Percentiles rank a stretch among this genome's conserved stretches.
phyloP scores from a whole-genome alignment of 1,140 invertebrate species.

The Caenorhabditis inopinata region DNA sequence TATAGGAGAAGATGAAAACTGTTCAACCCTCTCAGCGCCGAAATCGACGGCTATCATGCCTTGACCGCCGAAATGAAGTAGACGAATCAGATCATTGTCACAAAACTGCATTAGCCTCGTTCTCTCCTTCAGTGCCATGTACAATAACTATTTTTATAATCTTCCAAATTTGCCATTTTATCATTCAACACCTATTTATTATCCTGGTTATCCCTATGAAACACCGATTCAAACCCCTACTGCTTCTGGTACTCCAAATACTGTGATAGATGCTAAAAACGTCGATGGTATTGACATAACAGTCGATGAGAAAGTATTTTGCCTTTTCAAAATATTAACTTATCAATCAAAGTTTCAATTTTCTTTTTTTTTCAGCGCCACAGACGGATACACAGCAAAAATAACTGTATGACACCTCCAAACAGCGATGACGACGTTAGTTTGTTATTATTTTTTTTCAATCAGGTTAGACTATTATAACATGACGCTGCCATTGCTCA shows the following conservation, averaged over 20 bases:
- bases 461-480: slow-evolving; percentile 26
- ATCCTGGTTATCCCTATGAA: background rate
- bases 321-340: too few species aligned
- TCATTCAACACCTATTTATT: background rate
- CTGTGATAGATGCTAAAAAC: background rate
- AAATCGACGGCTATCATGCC: background rate
- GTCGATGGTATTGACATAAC: too few species aligned
- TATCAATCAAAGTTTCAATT: too few species aligned
- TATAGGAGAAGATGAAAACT: slow-evolving; percentile 1
- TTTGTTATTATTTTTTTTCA: slow-evolving; percentile 32
- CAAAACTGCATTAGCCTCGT: background rate
- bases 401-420: slow-evolving; percentile 14
- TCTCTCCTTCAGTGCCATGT: background rate
- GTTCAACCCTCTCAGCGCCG: background rate
- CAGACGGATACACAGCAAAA: slow-evolving; percentile 26
- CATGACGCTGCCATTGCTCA: background rate
- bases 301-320: background rate
- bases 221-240: background rate
- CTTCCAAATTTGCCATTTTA: background rate
- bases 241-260: background rate
- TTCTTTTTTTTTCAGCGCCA: slow-evolving; percentile 10
- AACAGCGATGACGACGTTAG: slow-evolving; percentile 33
- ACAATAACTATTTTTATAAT: background rate
- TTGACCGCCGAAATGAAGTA: background rate
- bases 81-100: slow-evolving; percentile 15